Conservation (phyloP, 2,888 invertebrate genomes). For the Merodon equestris region DNA sequence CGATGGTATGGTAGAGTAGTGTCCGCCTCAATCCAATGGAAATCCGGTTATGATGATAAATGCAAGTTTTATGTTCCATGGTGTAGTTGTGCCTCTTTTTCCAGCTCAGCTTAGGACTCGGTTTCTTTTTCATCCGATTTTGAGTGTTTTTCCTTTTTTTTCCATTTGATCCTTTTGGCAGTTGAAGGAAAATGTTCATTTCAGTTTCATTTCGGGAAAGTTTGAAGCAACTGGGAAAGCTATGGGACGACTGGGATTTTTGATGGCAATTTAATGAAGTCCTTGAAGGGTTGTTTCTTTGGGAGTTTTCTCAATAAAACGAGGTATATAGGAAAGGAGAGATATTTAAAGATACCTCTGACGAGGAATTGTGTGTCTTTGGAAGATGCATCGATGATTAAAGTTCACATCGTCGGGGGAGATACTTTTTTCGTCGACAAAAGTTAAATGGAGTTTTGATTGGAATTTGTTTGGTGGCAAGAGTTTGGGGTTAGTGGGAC, state of each 20-base stretch:
- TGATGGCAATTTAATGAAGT: slow-evolving; percentile 62
- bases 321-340: not conserved
- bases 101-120: too few species aligned
- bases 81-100: slow-evolving; percentile 10
- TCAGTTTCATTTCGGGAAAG: slow-evolving; percentile 29
- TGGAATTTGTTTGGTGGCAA: not conserved
- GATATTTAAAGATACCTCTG: slow-evolving; percentile 33
- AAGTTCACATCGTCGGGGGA: slow-evolving; percentile 17
- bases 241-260: slow-evolving; percentile 32
- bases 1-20: too few species aligned
- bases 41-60: slow-evolving; percentile 59
- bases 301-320: not conserved
- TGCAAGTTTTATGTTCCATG: slow-evolving; percentile 48
- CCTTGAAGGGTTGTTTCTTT: slow-evolving; percentile 36
- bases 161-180: not conserved
- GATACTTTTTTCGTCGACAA: not conserved
- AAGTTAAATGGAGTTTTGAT: slow-evolving; percentile 30
- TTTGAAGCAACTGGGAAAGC: slow-evolving; percentile 20
- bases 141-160: not conserved
- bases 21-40: slow-evolving; percentile 4
- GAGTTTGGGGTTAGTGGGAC: too few species aligned
- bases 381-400: slow-evolving; percentile 21
- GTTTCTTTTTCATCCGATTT: too few species aligned
- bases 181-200: slow-evolving; percentile 34
- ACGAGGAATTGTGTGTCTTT: slow-evolving; percentile 25